Percentiles rank a stretch among this genome's conserved stretches.
These are phyloP conservation scores for Etheostoma perlongum DNA, from an alignment of 2,797 vertebrate genomes.

Conservation along the genomic window DNA sequence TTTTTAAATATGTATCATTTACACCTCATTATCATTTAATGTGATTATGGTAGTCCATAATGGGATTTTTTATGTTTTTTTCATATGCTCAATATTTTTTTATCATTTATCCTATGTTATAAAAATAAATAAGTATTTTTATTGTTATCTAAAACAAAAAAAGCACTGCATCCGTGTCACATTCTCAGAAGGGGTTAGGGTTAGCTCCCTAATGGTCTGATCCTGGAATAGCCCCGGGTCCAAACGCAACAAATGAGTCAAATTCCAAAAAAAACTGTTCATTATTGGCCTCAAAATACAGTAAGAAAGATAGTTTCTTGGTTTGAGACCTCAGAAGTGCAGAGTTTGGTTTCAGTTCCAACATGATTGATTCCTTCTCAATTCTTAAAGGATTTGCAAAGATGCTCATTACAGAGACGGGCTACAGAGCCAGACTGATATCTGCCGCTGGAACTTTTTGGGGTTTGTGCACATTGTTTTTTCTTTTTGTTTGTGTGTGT, in stretches of 20 bases:
- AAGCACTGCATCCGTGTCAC: too few relatives aligned
- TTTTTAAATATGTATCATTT: too few relatives aligned
- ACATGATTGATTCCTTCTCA: conserved; percentile 44
- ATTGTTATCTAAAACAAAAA: too few relatives aligned
- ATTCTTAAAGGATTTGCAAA: conserved; percentile 54
- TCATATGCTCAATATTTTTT: too few relatives aligned
- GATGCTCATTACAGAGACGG: conserved; percentile 44
- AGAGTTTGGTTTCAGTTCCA: conserved; percentile 39
- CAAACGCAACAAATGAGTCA: conserved; percentile 45
- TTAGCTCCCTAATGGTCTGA: too few relatives aligned
- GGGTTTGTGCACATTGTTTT: conserved; percentile 19
- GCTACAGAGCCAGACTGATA: conserved; percentile 28
- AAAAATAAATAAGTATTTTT: too few relatives aligned
- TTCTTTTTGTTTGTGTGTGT: background rate
- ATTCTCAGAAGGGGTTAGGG: too few relatives aligned
- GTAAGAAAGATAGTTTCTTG: background rate
- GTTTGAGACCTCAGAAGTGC: conserved; percentile 30
- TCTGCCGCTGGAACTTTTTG: conserved; percentile 40
- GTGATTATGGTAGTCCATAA: too few relatives aligned
- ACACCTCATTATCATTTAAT: too few relatives aligned
- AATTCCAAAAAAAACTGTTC: conserved; percentile 27
- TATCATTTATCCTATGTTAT: too few relatives aligned
- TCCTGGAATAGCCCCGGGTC: background rate
- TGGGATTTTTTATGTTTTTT: too few relatives aligned
- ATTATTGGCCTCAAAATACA: conserved; percentile 55